phyloP scores from a whole-genome alignment of 2,888 invertebrate genomes.

The Clunio marinus region DNA sequence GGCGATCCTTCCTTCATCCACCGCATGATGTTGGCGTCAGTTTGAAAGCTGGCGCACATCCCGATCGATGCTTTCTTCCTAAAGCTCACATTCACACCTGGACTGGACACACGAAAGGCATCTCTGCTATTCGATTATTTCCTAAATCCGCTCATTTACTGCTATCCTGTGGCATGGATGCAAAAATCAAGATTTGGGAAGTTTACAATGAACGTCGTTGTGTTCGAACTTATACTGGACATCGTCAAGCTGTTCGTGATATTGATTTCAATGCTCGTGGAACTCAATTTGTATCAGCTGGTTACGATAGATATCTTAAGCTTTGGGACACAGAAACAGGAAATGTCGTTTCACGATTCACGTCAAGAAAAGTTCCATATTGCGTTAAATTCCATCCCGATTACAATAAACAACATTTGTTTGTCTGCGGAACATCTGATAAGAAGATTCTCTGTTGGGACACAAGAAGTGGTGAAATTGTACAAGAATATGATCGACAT shows the following conservation, averaged over 20 bases:
- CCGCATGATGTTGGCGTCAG: conserved; percentile 92
- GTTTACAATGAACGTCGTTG: conserved; percentile 93
- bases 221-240: conserved; percentile 91
- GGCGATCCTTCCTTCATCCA: conserved; percentile 86
- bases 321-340: conserved; percentile 99
- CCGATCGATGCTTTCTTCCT: conserved; percentile 92
- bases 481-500: conserved; percentile 97
- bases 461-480: conserved; percentile 86
- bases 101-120: conserved; percentile 95
- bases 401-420: conserved; percentile 92
- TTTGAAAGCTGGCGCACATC: conserved; percentile 78
- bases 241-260: conserved; percentile 94
- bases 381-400: conserved; percentile 98
- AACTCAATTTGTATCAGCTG: conserved; percentile 88
- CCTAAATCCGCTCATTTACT: conserved; percentile 91
- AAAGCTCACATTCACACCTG: conserved; percentile 94
- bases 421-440: conserved; percentile 97
- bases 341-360: conserved; percentile 77
- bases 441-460: conserved; percentile 99
- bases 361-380: conserved; percentile 94
- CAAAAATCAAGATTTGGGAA: conserved; percentile 97
- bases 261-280: conserved; percentile 94
- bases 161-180: conserved; percentile 95
- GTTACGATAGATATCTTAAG: conserved; percentile 96
- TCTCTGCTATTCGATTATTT: conserved; percentile 92